Conservation (phyloP, 2,797 vertebrate genomes). For the Arremon aurantiirostris region DNA sequence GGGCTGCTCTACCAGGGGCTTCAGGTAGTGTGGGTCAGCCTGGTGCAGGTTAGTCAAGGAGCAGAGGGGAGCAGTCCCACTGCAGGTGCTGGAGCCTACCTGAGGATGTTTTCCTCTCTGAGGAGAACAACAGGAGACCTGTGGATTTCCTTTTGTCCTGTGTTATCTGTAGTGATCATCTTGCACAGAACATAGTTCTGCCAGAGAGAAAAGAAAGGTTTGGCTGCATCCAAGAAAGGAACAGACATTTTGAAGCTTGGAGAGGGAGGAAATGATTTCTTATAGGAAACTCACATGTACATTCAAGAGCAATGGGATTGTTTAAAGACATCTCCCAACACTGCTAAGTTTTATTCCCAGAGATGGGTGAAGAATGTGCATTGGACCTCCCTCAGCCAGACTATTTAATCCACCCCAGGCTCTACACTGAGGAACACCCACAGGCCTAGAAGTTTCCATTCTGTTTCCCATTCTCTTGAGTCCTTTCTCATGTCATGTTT, state of each 20-base stretch:
- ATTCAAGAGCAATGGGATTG: neutral
- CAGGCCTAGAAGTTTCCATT: neutral
- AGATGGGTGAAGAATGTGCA: neutral
- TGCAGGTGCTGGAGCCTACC: slow-evolving; percentile 47
- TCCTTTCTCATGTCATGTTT: neutral
- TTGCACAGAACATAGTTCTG: slow-evolving; percentile 70
- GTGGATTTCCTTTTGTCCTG: slow-evolving; percentile 63
- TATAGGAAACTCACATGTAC: neutral
- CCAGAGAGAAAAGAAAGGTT: slow-evolving; percentile 11
- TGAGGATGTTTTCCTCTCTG: slow-evolving; percentile 73
- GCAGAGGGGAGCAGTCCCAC: neutral
- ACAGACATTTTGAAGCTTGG: neutral
- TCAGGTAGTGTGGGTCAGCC: neutral
- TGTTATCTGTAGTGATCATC: slow-evolving; percentile 56
- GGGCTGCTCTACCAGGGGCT: neutral
- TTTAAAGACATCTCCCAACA: neutral
- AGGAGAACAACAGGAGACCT: slow-evolving; percentile 40
- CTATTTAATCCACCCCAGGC: neutral
- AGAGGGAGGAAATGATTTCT: neutral
- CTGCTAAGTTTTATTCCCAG: neutral
- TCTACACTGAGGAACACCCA: neutral
- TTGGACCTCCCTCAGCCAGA: neutral
- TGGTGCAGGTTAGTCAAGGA: neutral
- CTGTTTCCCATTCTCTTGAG: neutral
- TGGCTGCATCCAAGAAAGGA: neutral